Evolutionary conservation across 37 sponge, comb jelly and placozoan species (phyloP).

Genomic region (Dysidea cf. avara): DNA sequence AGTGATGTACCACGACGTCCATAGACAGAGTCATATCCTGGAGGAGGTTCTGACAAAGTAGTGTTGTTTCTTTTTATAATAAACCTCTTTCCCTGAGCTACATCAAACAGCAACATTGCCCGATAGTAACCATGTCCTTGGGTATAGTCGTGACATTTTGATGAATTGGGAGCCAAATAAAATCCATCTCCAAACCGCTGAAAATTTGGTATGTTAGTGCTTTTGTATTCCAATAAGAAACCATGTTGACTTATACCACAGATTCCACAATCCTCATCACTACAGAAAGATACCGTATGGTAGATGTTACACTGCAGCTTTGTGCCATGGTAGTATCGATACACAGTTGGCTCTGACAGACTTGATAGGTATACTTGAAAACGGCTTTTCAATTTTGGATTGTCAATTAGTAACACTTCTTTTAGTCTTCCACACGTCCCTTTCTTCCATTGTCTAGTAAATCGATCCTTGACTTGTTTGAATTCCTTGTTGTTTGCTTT

Average conservation of each 20-base stretch:
- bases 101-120: conserved; percentile 69
- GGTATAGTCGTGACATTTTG: conserved; percentile 83
- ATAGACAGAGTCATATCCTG: conserved; percentile 56
- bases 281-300: conserved; percentile 26
- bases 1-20: conserved; percentile 30
- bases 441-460: conserved; percentile 32
- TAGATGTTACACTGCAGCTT: conserved; percentile 56
- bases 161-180: conserved; percentile 78
- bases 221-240: conserved; percentile 28
- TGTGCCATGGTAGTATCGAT: conserved; percentile 77
- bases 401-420: conserved; percentile 7
- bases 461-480: not conserved
- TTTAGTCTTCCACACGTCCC: conserved; percentile 34
- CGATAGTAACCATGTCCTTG: conserved; percentile 41
- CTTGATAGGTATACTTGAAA: conserved; percentile 19
- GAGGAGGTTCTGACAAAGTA: conserved; percentile 46
- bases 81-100: conserved; percentile 64
- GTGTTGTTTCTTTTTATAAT: conserved; percentile 18
- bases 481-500: conserved; percentile 2
- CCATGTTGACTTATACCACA: conserved; percentile 66
- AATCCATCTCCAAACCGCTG: conserved; percentile 76
- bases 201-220: conserved; percentile 34
- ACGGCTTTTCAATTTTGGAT: not conserved
- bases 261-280: conserved; percentile 47
- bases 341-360: conserved; percentile 5